Evolutionary conservation across 2,888 invertebrate genomes (phyloP).

Genomic region (Homarus gammarus): DNA sequence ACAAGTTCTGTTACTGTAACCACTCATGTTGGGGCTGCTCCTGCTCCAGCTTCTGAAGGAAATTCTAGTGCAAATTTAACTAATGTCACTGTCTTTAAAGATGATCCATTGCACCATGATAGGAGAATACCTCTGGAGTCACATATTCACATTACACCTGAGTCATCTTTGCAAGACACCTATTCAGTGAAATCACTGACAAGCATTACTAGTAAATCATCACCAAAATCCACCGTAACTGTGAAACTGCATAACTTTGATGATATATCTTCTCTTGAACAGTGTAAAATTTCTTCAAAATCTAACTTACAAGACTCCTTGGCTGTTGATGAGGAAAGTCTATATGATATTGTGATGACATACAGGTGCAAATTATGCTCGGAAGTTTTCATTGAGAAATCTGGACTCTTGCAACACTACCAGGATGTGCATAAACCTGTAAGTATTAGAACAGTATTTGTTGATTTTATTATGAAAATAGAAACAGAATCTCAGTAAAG

Average conservation of each 20-base stretch:
- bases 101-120: neutral
- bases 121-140: neutral
- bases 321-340: constrained; percentile 51
- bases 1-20: neutral
- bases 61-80: neutral
- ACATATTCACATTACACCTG: neutral
- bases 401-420: constrained; percentile 38
- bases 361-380: constrained; percentile 57
- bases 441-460: constrained; percentile 6
- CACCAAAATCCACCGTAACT: neutral
- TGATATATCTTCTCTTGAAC: neutral
- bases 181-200: neutral
- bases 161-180: neutral
- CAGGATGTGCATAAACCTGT: constrained; percentile 49
- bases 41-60: neutral
- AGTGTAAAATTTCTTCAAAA: neutral
- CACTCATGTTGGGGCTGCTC: neutral
- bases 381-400: constrained; percentile 53
- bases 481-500: too few species aligned
- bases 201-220: neutral
- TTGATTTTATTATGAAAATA: too few species aligned
- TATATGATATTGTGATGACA: constrained; percentile 67
- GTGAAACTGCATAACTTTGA: neutral
- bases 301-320: neutral
- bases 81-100: constrained; percentile 15